Evolutionary conservation across 2,888 invertebrate genomes (phyloP).

Genomic region (Byasa hedistus): DNA sequence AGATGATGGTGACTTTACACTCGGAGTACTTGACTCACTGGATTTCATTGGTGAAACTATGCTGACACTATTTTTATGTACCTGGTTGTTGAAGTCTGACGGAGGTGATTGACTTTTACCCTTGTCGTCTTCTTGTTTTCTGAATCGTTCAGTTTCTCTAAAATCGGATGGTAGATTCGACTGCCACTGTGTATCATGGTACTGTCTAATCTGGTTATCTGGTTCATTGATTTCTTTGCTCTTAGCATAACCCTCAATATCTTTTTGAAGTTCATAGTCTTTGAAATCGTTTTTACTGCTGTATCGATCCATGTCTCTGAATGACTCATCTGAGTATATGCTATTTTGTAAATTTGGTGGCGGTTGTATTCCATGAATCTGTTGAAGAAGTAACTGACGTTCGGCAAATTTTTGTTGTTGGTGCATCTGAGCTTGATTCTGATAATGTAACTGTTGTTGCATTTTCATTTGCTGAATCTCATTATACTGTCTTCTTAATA

Average conservation of each 20-base stretch:
- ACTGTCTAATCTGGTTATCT: constrained; percentile 63
- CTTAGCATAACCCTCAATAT: constrained; percentile 62
- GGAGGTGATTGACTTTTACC: constrained; percentile 60
- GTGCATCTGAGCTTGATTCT: constrained; percentile 82
- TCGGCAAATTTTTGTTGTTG: constrained; percentile 83
- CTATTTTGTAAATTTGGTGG: constrained; percentile 74
- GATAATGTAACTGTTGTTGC: constrained; percentile 82
- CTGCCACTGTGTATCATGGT: constrained; percentile 68
- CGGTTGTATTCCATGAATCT: constrained; percentile 78
- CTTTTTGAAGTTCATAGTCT: constrained; percentile 69
- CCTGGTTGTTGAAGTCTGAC: constrained; percentile 58
- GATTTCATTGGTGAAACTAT: constrained; percentile 71
- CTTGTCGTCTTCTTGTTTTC: constrained; percentile 59
- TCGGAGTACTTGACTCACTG: constrained; percentile 70
- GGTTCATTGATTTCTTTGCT: constrained; percentile 66
- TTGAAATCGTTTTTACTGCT: constrained; percentile 71
- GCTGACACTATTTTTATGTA: constrained; percentile 53
- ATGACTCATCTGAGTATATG: constrained; percentile 72
- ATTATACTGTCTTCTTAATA: constrained; percentile 81
- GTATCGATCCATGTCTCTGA: constrained; percentile 71
- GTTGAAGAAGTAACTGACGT: constrained; percentile 81
- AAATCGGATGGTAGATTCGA: constrained; percentile 58
- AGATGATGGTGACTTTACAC: constrained; percentile 73
- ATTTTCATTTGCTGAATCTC: constrained; percentile 83
- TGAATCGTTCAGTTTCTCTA: constrained; percentile 60